Evolutionary conservation across 2,888 invertebrate species (phyloP).

Genomic region (Cantharis rufa): DNA sequence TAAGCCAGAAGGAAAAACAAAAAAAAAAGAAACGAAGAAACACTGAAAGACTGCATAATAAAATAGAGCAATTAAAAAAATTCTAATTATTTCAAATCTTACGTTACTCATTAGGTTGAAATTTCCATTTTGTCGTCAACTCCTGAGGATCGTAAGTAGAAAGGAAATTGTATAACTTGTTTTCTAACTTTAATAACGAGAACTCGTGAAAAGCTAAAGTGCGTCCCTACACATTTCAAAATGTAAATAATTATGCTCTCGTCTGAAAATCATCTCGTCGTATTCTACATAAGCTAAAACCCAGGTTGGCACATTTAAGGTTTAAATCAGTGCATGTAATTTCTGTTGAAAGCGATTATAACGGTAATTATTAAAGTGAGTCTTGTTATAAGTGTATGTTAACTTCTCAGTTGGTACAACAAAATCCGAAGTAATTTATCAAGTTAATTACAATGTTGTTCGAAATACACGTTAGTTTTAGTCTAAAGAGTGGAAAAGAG

Average conservation of each 20-base stretch:
- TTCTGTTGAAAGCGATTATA: conserved; percentile 37
- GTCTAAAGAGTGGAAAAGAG: not conserved
- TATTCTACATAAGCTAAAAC: conserved; percentile 30
- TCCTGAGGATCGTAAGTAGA: not conserved
- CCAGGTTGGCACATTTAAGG: conserved; percentile 35
- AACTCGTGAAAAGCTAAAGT: conserved; percentile 14
- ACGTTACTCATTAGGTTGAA: not conserved
- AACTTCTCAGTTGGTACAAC: not conserved
- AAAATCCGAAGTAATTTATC: conserved; percentile 19
- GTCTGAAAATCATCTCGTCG: conserved; percentile 9
- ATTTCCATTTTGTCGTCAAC: not conserved
- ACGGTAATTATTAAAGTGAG: conserved; percentile 38
- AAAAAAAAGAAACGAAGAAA: too few species aligned
- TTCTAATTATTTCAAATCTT: not conserved
- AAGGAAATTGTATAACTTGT: not conserved
- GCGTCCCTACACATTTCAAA: conserved; percentile 24
- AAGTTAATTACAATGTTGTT: conserved; percentile 24
- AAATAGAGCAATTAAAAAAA: not conserved
- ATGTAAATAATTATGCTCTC: conserved; percentile 12
- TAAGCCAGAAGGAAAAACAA: not conserved
- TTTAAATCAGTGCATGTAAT: conserved; percentile 39
- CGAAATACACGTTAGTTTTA: not conserved
- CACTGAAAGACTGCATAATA: not conserved
- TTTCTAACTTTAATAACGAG: conserved; percentile 25
- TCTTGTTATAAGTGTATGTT: conserved; percentile 12